Conservation (phyloP, 2,113 vertebrate species). For the Rhinolophus sinicus region DNA sequence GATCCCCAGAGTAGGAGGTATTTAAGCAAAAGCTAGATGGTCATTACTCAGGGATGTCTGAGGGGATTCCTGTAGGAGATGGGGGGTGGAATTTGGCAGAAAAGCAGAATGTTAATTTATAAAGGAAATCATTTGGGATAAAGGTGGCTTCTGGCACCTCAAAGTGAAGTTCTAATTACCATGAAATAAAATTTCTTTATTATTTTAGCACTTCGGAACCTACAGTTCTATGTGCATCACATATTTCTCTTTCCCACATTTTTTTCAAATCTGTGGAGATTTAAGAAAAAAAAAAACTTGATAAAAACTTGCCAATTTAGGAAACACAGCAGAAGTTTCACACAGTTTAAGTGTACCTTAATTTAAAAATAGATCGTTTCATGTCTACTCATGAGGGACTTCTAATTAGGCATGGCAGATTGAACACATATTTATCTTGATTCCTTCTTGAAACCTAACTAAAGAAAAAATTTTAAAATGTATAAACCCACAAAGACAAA, state of each 20-base stretch:
- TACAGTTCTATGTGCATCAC: not conserved
- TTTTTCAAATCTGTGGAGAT: not conserved
- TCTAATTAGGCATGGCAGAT: not conserved
- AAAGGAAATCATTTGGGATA: constrained; percentile 18
- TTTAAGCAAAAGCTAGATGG: not conserved
- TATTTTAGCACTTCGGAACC: not conserved
- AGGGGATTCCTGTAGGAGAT: not conserved
- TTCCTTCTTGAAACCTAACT: not conserved
- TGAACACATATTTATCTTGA: not conserved
- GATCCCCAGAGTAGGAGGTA: not conserved
- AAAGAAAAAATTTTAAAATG: not conserved
- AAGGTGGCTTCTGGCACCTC: not conserved
- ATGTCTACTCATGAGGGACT: not conserved
- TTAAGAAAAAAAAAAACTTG: not conserved
- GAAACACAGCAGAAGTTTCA: not conserved
- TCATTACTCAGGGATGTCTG: not conserved
- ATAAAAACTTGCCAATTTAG: not conserved
- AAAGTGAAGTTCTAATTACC: not conserved
- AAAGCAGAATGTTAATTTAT: not conserved
- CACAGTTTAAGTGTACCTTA: not conserved
- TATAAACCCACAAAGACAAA: not conserved
- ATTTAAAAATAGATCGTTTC: not conserved
- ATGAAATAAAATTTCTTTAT: not conserved
- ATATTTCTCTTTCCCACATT: not conserved
- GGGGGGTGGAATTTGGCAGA: not conserved